Evolutionary conservation across 2,797 vertebrate genomes (phyloP), one percentile per base, ranked within the genome.

Genomic region (Thaleichthys pacificus): DNA sequence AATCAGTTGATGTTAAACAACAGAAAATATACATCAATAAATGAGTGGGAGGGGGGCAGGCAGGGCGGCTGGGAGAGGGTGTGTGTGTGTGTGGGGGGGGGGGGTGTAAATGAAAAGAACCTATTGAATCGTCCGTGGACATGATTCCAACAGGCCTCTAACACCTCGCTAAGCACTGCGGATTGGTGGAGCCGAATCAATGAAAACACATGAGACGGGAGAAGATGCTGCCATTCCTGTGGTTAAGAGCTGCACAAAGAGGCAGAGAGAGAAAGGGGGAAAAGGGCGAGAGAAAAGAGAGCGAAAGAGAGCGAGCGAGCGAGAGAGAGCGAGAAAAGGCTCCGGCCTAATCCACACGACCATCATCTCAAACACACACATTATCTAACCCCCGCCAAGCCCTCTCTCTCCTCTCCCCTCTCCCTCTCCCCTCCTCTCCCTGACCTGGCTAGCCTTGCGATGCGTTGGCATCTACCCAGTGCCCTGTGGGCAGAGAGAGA

Each of bases 341-440:
- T 17, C 12, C 8, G 38, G 62, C 62, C n/a, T 70, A 71, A 80
- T 83, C 76, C 84, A 85, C 86, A 88, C 72, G 67, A 80, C 71
- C 70, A 30, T 14, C 24, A 19, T 51, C 51, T 51, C 60, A 62
- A 6, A 62, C 58, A 70, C 38, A 49, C 32, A 42, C 57, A 61
- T 57, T 8, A 19, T 61, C 79, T 86, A 82, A 88, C 79, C 83
- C 83, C 77, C 77, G 78, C 86, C 81, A 79, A 84, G 73, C 79
- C 83, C 81, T 83, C 61, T 69, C 22, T 38, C 71, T 77, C 83
- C 81, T 83, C 61, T 69, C 22, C 22, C 71, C 74, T 69, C 35
- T n/a, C 22, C 71, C 74, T 69, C 35, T n/a, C 51, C 0, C 28
- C 6, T 47, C 38, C 75, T 57, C 15, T 35, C 9, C 30, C 69